Conservation (phyloP, 2,113 vertebrate genomes). For the Clarias gariepinus region DNA sequence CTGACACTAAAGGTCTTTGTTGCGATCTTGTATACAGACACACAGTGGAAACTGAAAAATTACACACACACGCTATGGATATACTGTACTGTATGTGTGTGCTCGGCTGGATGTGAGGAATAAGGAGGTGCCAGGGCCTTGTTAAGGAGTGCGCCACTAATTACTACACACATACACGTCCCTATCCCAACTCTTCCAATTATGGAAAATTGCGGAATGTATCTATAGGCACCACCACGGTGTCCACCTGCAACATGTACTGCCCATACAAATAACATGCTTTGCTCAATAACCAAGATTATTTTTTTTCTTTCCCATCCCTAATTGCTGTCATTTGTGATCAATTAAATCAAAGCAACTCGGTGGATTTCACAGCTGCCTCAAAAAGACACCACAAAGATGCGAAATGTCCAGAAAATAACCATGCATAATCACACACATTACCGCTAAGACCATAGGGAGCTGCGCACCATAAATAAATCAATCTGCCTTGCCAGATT, state of each 20-base stretch:
- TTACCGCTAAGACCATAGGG: slow-evolving; percentile 3
- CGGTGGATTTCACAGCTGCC: slow-evolving; percentile 32
- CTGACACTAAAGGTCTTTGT: neutral
- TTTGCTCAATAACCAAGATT: slow-evolving; percentile 13
- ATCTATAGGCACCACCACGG: slow-evolving; percentile 2
- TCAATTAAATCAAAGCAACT: slow-evolving; percentile 39
- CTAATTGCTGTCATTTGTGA: slow-evolving; percentile 44
- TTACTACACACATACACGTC: slow-evolving; percentile 25
- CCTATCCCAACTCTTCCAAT: slow-evolving; percentile 28
- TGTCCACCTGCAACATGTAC: slow-evolving; percentile 28
- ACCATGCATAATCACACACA: slow-evolving; percentile 29
- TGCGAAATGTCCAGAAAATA: slow-evolving; percentile 33
- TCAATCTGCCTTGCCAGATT: slow-evolving; percentile 20
- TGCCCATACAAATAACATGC: slow-evolving; percentile 33
- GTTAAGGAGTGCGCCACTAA: slow-evolving; percentile 17
- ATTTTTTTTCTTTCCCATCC: neutral
- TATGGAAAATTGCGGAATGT: slow-evolving; percentile 21
- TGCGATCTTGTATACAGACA: neutral
- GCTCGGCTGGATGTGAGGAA: slow-evolving; percentile 3
- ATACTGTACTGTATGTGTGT: too few relatives aligned
- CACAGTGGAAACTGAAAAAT: neutral
- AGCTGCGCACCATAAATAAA: slow-evolving; percentile 7
- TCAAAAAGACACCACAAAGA: slow-evolving; percentile 25
- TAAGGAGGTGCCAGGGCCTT: neutral
- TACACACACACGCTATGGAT: neutral